A percentile compares a stretch with the other conserved stretches of the same genome.
These are phyloP conservation scores for Chlorospingus semifuscus DNA, from an alignment of 2,797 vertebrate genomes.

Conservation along the genomic window DNA sequence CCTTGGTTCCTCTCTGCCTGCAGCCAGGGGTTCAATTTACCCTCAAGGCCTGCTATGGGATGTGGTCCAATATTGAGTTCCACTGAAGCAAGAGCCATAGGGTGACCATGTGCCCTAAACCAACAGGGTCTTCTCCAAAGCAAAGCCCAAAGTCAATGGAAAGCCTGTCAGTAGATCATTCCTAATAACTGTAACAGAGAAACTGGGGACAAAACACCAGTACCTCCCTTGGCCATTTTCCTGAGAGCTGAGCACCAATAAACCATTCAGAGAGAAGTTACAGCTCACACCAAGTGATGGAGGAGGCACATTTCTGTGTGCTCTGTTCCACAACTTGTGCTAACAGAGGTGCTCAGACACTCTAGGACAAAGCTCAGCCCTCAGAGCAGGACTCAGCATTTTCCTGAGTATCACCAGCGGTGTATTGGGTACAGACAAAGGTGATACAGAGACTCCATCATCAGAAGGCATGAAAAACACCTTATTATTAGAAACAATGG, in stretches of 20 bases:
- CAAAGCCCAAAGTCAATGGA: background rate
- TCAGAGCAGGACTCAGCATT: background rate
- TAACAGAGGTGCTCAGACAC: background rate
- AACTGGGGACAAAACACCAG: background rate
- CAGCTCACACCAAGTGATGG: background rate
- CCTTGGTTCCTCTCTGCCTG: background rate
- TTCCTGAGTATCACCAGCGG: rapidly evolving
- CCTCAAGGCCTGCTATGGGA: background rate
- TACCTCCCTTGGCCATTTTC: background rate
- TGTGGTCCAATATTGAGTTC: background rate
- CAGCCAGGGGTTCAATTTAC: background rate
- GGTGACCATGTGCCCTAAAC: background rate
- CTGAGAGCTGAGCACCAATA: background rate
- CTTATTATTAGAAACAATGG: background rate
- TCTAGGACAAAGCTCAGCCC: background rate
- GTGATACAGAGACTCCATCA: too few species aligned
- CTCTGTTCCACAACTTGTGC: background rate
- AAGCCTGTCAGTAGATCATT: background rate
- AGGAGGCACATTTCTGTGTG: background rate
- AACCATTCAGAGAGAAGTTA: background rate
- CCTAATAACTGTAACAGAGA: background rate
- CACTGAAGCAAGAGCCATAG: background rate
- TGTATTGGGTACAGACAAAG: too few species aligned
- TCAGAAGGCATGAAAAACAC: background rate
- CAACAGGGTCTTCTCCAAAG: background rate